Evolutionary conservation across 53 echinoderm and acorn worm genomes (phyloP).

Genomic region (Henricia sp.): DNA sequence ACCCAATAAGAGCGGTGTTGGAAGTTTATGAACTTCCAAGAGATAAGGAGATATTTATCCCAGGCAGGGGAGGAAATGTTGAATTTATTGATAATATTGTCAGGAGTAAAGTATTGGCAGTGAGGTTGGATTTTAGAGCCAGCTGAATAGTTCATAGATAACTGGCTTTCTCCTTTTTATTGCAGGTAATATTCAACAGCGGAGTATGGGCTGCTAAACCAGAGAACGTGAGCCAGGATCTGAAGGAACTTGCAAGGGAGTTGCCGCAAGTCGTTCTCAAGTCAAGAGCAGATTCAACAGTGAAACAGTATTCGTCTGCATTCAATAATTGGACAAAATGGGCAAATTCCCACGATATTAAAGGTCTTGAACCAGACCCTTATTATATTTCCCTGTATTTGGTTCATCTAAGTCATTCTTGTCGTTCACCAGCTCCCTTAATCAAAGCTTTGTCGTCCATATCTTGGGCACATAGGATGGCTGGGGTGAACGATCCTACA

Average conservation of each 20-base stretch:
- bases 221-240: neutral
- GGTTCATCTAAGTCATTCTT: constrained; percentile 15
- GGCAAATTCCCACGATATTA: constrained; percentile 10
- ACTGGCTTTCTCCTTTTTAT: neutral
- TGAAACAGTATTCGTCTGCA: constrained; percentile 13
- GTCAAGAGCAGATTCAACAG: constrained; percentile 42
- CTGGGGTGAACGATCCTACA: constrained; percentile 21
- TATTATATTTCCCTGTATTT: constrained; percentile 19
- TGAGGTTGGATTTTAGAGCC: neutral
- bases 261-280: constrained; percentile 4
- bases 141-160: neutral
- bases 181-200: constrained; percentile 33
- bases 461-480: constrained; percentile 37
- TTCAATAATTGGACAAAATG: constrained; percentile 31
- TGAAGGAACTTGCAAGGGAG: constrained; percentile 5
- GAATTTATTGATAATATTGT: constrained; percentile 18
- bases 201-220: neutral
- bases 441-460: constrained; percentile 26
- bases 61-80: constrained; percentile 27
- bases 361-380: constrained; percentile 10
- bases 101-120: neutral
- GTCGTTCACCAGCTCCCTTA: constrained; percentile 26
- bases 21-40: constrained; percentile 20
- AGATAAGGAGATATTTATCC: constrained; percentile 17
- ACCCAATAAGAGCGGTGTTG: constrained; percentile 28